phyloP scores from a whole-genome alignment of 1,140 invertebrate species.

The Drosophila baimaii region DNA sequence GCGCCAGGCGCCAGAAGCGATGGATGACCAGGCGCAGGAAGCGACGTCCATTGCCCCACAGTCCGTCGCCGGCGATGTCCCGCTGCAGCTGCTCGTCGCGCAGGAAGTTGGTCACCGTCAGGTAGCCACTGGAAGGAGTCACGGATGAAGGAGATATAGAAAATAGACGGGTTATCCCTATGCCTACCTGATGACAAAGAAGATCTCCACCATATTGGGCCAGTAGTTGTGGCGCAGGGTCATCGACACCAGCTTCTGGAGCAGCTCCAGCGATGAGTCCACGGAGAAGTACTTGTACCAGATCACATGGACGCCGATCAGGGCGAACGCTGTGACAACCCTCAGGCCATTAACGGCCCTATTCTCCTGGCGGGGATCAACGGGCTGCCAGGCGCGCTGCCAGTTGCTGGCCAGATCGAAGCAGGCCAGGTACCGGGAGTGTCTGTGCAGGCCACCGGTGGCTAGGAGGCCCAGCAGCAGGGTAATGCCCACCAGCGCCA shows the following conservation, averaged over 20 bases:
- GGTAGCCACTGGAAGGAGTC: slow-evolving; percentile 40
- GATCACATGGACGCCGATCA: slow-evolving; percentile 42
- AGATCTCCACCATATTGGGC: slow-evolving; percentile 45
- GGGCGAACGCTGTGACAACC: slow-evolving; percentile 24
- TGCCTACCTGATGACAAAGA: slow-evolving; percentile 59
- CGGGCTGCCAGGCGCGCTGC: slow-evolving; percentile 22
- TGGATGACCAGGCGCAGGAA: slow-evolving; percentile 14
- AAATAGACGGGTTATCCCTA: too few relatives aligned
- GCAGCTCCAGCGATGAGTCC: slow-evolving; percentile 27
- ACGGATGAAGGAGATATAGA: too few relatives aligned
- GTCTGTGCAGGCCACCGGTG: neutral
- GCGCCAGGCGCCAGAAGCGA: slow-evolving; percentile 55
- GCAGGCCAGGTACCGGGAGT: slow-evolving; percentile 25
- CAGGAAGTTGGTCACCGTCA: slow-evolving; percentile 56
- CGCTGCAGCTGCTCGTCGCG: slow-evolving; percentile 27
- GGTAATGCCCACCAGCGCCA: neutral
- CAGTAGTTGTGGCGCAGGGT: slow-evolving; percentile 22
- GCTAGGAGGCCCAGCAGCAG: slow-evolving; percentile 12
- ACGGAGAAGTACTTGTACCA: slow-evolving; percentile 41
- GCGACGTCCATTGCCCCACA: slow-evolving; percentile 7
- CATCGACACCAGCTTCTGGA: slow-evolving; percentile 4
- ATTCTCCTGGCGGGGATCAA: slow-evolving; percentile 33
- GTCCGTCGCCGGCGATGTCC: slow-evolving; percentile 20
- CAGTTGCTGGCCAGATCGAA: slow-evolving; percentile 52
- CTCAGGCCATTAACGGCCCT: slow-evolving; percentile 54